Evolutionary conservation across 2,888 invertebrate genomes (phyloP).

Genomic region (Platynereis dumerilii): DNA sequence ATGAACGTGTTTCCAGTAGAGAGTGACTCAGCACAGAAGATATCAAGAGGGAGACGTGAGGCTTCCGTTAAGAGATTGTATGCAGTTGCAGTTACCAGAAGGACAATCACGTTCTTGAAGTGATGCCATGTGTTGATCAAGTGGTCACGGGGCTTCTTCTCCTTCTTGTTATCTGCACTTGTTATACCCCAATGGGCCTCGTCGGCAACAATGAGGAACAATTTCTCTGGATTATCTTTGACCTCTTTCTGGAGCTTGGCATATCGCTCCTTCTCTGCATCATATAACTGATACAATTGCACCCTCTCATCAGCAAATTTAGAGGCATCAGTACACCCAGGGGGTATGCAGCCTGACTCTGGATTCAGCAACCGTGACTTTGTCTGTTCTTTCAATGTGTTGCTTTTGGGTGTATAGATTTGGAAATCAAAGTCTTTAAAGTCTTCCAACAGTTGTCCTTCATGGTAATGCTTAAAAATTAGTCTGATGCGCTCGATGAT

Average conservation of each 20-base stretch:
- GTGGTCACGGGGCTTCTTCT: neutral
- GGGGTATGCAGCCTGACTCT: conserved; percentile 16
- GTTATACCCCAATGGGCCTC: conserved; percentile 21
- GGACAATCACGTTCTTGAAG: conserved; percentile 16
- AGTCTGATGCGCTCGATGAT: conserved; percentile 4
- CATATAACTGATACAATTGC: neutral
- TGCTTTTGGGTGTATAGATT: conserved; percentile 15
- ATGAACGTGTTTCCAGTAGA: neutral
- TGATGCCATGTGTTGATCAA: conserved; percentile 19
- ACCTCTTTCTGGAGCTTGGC: neutral
- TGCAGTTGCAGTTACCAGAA: conserved; percentile 20
- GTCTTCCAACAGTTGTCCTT: neutral
- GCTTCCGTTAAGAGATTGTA: conserved; percentile 21
- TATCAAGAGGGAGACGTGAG: conserved; percentile 5
- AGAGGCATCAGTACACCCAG: neutral
- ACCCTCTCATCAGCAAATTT: neutral
- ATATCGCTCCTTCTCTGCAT: neutral
- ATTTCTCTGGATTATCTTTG: conserved; percentile 2
- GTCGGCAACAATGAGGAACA: conserved; percentile 16
- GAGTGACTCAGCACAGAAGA: neutral
- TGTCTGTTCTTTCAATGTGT: conserved; percentile 22
- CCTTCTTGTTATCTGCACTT: too few species aligned
- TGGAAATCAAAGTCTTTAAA: conserved; percentile 24
- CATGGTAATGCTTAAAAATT: neutral
- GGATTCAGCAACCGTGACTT: conserved; percentile 6